Evolutionary conservation across 2,888 invertebrate species (phyloP), one percentile per base, ranked within the genome.

Genomic region (Euspilapteryx auroguttella): DNA sequence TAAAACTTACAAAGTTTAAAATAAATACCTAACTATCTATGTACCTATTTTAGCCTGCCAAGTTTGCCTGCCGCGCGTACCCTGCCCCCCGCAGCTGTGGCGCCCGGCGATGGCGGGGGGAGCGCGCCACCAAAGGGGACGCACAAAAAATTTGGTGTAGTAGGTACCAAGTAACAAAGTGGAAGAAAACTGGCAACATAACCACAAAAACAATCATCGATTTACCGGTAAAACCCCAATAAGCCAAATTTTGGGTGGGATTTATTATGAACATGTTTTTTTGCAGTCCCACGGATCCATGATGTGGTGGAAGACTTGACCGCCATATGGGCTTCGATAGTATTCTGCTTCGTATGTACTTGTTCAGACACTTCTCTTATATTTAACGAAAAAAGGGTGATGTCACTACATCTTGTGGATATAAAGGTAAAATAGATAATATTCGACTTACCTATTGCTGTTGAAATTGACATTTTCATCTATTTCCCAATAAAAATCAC

Each of bases 281-380:
- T 25, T 22, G 11, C 14, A 25, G 29, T 24, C 12, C 25, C 29
- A 29, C 25, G 29, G 14, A 9, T 62, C 57, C 49, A 69, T 73
- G 71, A 71, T 73, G 71, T 73, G 69, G 68, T 66, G 63, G 29
- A 14, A 29, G 29, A 55, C 57, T 62, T 65, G 69, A 73, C 73
- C 73, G 73, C 73, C 73, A 73, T 73, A 73, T 73, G 73, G 73
- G 71, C 71, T 68, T 73, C 73, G 29, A 23, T 29, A 25, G 25
- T 13, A 13, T 29, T 24, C 21, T 14, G 17, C 11, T 14, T 29
- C 25, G 21, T 66, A 73, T 71, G 66, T 66, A 64, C 69, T 29
- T 21, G 21, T 14, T 29, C n/a, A n/a, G n/a, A n/a, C n/a, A n/a
- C n/a, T n/a, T n/a, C n/a, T n/a, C n/a, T n/a, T n/a, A n/a, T n/a